A percentile compares a stretch with the other conserved stretches of the same genome.
Conservation (phyloP, 1,140 invertebrate species). For the Pogonognathellus flavescens region DNA sequence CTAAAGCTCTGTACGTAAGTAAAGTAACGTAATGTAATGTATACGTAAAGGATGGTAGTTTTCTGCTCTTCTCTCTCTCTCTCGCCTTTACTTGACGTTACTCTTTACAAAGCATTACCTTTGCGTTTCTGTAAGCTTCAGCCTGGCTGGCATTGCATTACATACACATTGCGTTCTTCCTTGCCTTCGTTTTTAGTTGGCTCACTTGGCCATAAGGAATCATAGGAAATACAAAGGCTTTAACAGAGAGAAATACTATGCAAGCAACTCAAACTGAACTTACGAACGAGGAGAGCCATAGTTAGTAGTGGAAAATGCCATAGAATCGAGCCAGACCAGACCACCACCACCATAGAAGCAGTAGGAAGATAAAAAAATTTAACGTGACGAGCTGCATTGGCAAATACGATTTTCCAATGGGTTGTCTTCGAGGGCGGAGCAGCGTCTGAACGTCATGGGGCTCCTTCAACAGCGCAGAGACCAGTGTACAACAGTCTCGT, state of each 20-base stretch:
- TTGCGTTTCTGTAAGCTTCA: too few relatives aligned
- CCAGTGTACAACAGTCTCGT: conserved; percentile 36
- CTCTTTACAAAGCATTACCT: too few relatives aligned
- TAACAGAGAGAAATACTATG: neutral
- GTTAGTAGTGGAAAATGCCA: too few relatives aligned
- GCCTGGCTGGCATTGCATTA: conserved; percentile 20
- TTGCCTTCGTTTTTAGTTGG: conserved; percentile 24
- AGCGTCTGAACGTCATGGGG: conserved; percentile 51
- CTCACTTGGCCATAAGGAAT: conserved; percentile 28
- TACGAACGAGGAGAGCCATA: too few relatives aligned
- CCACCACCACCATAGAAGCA: neutral
- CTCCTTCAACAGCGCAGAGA: conserved; percentile 16
- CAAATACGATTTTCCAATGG: conserved; percentile 62
- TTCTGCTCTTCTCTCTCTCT: neutral
- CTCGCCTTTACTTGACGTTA: neutral
- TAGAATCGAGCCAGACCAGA: neutral
- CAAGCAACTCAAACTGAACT: neutral
- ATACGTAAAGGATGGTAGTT: neutral
- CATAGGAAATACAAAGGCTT: conserved; percentile 29
- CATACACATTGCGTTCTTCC: conserved; percentile 4
- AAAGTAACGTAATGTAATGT: conserved; percentile 19
- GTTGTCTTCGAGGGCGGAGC: conserved; percentile 56
- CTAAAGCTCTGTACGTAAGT: neutral
- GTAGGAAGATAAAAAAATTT: conserved; percentile 47
- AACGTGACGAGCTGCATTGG: conserved; percentile 56